Evolutionary conservation across 2,888 invertebrate species (phyloP), one percentile per base, ranked within the genome.

Genomic region (Drosophila picticornis): DNA sequence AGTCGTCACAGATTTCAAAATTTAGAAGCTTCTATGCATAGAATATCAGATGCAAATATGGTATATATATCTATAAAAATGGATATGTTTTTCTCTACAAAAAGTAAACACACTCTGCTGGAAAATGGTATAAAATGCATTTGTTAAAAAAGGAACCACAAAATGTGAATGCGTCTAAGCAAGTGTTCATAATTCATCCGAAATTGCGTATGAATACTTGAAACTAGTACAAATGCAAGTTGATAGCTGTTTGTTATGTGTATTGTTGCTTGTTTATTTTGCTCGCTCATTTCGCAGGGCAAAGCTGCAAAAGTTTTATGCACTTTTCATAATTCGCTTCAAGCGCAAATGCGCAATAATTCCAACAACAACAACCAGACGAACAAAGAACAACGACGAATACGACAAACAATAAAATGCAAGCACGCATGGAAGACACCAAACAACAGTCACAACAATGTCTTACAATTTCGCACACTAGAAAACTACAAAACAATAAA

Each of bases 341-440:
- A 74, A 90, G 90, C 90, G 70, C 75, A 90, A 88, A 85, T 86
- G 90, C 86, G 72, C 81, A 90, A 88, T 81, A 84, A 77, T 71
- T 61, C 53, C n/a, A 52, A 53, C 57, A 77, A 61, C 56, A 57
- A 55, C 58, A 72, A 62, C 53, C 58, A 57, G 51, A 61, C 58
- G 66, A 55, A 76, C 78, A 77, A 61, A 55, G 66, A 55, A 76
- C 78, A 77, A 60, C 66, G 57, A 64, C 64, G 73, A 80, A 72
- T 76, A 74, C 77, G 69, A 59, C 73, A 81, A 81, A 79, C 81
- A 77, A 74, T 78, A 74, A 77, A 81, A 81, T 68, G 62, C 64
- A 62, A 68, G 57, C 40, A 55, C 46, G 68, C 55, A 55, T 68
- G 48, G 53, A 81, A 75, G 71, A 80, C 76, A 59, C 61, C 72